Evolutionary conservation across 2,113 vertebrate species (phyloP), one percentile per base, ranked within the genome.

Genomic region (Myrmecobius fasciatus): DNA sequence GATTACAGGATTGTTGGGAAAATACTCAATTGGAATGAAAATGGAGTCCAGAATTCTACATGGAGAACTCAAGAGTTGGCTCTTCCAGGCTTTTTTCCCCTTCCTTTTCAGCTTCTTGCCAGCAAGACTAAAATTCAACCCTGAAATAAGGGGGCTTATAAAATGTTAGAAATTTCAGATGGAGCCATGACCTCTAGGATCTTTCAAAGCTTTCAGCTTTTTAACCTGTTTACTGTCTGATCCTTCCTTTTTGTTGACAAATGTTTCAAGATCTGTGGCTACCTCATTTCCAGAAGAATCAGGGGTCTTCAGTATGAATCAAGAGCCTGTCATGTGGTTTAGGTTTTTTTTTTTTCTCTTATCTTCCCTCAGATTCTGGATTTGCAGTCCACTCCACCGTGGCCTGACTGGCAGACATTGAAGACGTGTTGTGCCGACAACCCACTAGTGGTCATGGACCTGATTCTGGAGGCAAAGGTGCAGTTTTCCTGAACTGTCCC

Each of bases 361-460:
- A 43, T 96, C 94, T 96, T 97, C 96, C 96, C 96, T 92, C 97
- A 99, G 99, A 99, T 99, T 98, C 97, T 99, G 94, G 98, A 94
- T 95, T 96, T 99, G 93, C 98, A 98, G 89, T 97, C 98, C 11
- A 97, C 98, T 0, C 97, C 98, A 7, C 53, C 98, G 1, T 99
- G 99, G 99, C 95, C 93, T 54, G 99, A 98, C 11, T 99, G 99
- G 99, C 99, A 99, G 97, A 98, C 99, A 83, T 97, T 99, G 98
- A 99, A 98, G 97, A 99, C 96, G 90, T 98, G 99, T 95, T 99
- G 99, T 14, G 95, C 60, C 89, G 98, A 98, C 25, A 98, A 99
- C 92, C 98, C 99, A 0, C 99, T 98, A 43, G 26, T 98, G 0
- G 91, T 99, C 91, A 98, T 99, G 96, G 98, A 98, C 52, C 83